Evolutionary conservation across 2,113 vertebrate genomes (phyloP).

Genomic region (Myotis davidii): DNA sequence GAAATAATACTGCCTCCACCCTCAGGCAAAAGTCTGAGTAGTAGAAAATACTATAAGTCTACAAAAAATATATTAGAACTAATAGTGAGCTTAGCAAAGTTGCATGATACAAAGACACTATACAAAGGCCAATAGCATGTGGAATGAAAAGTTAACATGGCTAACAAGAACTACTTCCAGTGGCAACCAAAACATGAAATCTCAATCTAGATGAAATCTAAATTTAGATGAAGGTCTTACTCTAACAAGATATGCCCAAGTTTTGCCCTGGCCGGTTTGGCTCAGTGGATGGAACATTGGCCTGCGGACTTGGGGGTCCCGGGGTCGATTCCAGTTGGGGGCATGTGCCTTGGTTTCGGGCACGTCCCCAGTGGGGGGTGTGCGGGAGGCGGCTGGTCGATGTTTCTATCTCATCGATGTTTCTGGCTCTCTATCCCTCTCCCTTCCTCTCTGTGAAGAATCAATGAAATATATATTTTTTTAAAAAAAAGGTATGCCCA

Average conservation of each 20-base stretch:
- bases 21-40: not conserved
- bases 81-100: not conserved
- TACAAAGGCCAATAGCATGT: not conserved
- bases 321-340: no score
- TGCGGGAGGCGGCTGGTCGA: no score
- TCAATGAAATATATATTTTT: no score
- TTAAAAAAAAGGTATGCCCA: not conserved
- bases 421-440: no score
- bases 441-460: no score
- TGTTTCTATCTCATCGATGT: no score
- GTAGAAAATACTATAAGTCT: not conserved
- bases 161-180: not conserved
- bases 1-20: not conserved
- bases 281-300: no score
- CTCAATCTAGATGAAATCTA: not conserved
- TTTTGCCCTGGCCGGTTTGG: not conserved
- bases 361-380: no score
- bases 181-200: conserved; percentile 11
- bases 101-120: not conserved
- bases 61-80: not conserved
- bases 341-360: no score
- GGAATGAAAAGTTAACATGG: not conserved
- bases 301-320: no score
- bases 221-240: not conserved
- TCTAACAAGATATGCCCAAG: not conserved